Base-by-base conservation (phyloP, 2,797 vertebrate genomes). In the Valencia hispanica region DNA sequence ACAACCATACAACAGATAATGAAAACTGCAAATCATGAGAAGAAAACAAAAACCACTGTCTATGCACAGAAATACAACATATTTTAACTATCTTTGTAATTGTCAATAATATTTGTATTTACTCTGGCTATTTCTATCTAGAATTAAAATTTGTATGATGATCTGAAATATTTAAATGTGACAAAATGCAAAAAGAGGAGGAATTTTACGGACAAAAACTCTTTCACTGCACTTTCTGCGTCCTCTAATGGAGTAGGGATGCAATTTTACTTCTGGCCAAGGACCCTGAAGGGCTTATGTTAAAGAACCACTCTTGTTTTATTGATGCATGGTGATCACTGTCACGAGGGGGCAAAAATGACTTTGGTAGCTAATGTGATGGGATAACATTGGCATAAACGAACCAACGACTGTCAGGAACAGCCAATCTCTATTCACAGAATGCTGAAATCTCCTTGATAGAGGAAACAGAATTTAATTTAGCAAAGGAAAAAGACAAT, bases 281-380 rank as follows among this genome's bases (percentile, higher is more conserved):
- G 61, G 83, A 88, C 91, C 87, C 88, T 91, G 86, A 93, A 87
- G 79, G 88, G 86, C 89, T 86, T 82, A 91, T 90, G 90, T 89
- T 68, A 75, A 87, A 92, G 86, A 72, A 59, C 30, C 78, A 32
- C 43, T 71, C 53, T 74, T 72, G 75, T 80, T 71, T 83, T 80
- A 69, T 74, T 5, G 15, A 81, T 81, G 71, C 75, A 69, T 74
- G 51, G 57, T 70, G 39, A 75, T 72, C 69, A 41, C 43, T 79
- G 80, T 80, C 70, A 77, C 12, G 10, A 32, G 25, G 39, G 65
- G 68, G 72, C 57, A 68, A 78, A 73, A 79, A 78, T 65, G 61
- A 72, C 51, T 81, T 75, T 75, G n/a, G 71, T 74, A 72, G 39
- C 61, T 81, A 53, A 69, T 82, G 66, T 78, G 74, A 83, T 73